Evolutionary conservation across 1,140 invertebrate genomes (phyloP), one percentile per base, ranked within the genome.

Genomic region (Lordiphosa mommai): DNA sequence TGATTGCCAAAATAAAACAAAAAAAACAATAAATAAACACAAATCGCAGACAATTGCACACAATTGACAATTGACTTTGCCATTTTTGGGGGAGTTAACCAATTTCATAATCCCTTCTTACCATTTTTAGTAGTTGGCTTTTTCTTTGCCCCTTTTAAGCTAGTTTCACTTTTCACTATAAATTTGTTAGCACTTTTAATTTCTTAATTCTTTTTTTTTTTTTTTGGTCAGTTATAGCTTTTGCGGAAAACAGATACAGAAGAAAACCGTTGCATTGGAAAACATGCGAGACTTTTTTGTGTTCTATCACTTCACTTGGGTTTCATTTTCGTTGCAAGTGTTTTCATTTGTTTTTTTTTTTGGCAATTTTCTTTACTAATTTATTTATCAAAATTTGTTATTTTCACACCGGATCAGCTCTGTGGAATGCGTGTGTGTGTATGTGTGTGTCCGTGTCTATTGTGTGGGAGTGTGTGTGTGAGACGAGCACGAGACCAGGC

Each of bases 221-320:
- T 46, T 38, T 59, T 32, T 48, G 34, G 38, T 58, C 56, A 67
- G 49, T 67, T 57, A 33, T 48, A 63, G 46, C 41, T 80, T 64
- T 69, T 58, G 49, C 56, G 77, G 77, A 82, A 84, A 84, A 82
- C 77, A 82, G 77, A 82, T 82, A 82, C 77, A 82, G 77, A 84
- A 84, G 77, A 82, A 82, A 84, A 72, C 32, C 58, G 77, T 72
- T 82, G 67, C 77, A 64, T 77, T 77, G 77, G 63, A 74, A 74
- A 82, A 69, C 57, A 77, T 61, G 56, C 65, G 63, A 71, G 61
- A 41, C 37, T 58, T 60, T 68, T 40, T 58, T 52, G 51, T 37
- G 8, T 47, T 30, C 36, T 20, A 48, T 41, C 34, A n/a, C 46
- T 51, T 60, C 53, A 64, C 37, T 72, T 57, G 13, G 40, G n/a